Evolutionary conservation across 2,888 invertebrate species (phyloP).

Genomic region (Pachydiplax longipennis): DNA sequence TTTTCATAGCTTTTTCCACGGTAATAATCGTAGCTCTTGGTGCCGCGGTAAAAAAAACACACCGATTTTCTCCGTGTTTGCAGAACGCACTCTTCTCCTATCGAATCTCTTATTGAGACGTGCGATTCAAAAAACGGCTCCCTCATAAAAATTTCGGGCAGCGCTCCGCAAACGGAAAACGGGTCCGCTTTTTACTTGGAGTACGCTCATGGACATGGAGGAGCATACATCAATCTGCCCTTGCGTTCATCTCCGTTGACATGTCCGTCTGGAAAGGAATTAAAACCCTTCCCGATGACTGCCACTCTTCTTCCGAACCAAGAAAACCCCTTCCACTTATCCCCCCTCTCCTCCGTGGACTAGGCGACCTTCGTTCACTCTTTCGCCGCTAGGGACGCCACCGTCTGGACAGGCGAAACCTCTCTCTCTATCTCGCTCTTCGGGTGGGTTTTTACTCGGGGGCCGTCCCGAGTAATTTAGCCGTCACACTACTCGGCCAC

Average conservation of each 20-base stretch:
- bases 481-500: conserved; percentile 2
- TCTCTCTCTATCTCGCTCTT: background rate
- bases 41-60: background rate
- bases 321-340: background rate
- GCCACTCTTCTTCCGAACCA: background rate
- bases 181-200: background rate
- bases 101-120: background rate
- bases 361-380: background rate
- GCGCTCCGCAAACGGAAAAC: background rate
- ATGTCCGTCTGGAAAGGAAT: background rate
- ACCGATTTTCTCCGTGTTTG: background rate
- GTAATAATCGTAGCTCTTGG: background rate
- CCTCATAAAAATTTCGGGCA: background rate
- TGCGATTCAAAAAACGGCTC: background rate
- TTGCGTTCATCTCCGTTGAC: background rate
- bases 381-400: conserved; percentile 32
- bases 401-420: conserved; percentile 22
- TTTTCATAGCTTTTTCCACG: background rate
- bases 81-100: background rate
- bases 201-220: background rate
- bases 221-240: background rate
- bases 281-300: background rate
- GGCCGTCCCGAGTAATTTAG: conserved; percentile 20
- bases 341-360: background rate
- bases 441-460: background rate